These are phyloP conservation scores for Tenualosa ilisha DNA, from an alignment of 2,797 vertebrate species.

Conservation along the genomic window DNA sequence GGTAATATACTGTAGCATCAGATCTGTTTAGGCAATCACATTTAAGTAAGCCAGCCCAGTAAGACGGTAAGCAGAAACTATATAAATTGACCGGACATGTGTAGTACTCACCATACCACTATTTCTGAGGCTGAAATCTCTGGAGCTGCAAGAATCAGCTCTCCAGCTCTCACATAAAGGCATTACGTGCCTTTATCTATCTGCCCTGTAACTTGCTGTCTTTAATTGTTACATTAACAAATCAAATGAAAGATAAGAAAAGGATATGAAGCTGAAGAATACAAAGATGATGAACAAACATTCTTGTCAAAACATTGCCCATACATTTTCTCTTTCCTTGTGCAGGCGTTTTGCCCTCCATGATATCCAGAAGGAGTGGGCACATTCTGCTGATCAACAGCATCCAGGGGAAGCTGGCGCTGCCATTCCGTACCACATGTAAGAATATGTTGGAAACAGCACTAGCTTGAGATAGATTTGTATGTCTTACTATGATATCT, in stretches of 20 bases:
- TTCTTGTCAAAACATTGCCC: neutral
- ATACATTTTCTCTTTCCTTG: neutral
- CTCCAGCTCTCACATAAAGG: neutral
- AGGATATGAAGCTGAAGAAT: neutral
- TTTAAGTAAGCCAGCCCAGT: neutral
- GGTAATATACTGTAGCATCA: constrained; percentile 64
- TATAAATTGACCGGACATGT: neutral
- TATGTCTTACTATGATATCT: neutral
- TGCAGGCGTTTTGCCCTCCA: constrained; percentile 86
- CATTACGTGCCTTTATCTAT: neutral
- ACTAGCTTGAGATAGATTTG: neutral
- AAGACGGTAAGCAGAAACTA: neutral
- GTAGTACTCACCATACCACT: neutral
- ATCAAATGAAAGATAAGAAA: neutral
- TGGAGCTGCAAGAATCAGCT: neutral
- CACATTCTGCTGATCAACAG: constrained; percentile 90
- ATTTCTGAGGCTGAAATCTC: neutral
- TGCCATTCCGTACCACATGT: constrained; percentile 93
- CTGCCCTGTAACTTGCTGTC: neutral
- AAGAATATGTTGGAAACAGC: constrained; percentile 64
- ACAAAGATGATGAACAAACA: neutral
- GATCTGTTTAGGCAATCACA: neutral
- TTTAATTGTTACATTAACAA: neutral
- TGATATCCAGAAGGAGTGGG: constrained; percentile 89
- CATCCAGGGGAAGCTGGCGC: constrained; percentile 88